phyloP scores from a whole-genome alignment of 2,888 invertebrate species.

The Acronicta alni region DNA sequence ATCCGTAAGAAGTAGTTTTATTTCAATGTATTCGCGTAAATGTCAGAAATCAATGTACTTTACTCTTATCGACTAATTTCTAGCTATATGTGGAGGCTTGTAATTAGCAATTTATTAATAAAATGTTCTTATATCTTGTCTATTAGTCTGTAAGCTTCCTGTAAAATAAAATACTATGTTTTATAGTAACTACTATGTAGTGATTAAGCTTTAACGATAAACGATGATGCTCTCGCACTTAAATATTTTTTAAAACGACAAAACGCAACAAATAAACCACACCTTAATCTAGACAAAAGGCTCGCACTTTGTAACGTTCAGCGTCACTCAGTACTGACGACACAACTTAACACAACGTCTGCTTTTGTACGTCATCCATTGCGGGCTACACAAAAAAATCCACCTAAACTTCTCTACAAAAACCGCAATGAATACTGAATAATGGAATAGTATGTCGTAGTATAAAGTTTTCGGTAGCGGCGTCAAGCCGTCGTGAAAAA shows the following conservation, averaged over 20 bases:
- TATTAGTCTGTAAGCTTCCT: no score
- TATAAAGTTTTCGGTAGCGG: slow-evolving; percentile 63
- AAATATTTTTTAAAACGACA: slow-evolving; percentile 6
- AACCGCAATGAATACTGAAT: slow-evolving; percentile 58
- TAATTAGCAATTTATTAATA: no score
- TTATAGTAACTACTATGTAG: no score
- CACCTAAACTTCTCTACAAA: slow-evolving; percentile 7
- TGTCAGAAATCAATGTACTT: no score
- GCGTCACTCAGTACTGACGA: slow-evolving; percentile 75
- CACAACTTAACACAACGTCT: slow-evolving; percentile 58
- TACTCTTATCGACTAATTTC: no score
- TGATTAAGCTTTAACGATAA: no score
- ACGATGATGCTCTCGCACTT: no score
- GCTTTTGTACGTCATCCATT: slow-evolving; percentile 61
- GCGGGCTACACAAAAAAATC: slow-evolving; percentile 28
- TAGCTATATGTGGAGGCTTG: no score
- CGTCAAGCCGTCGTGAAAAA: slow-evolving; percentile 77
- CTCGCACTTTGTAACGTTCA: slow-evolving; percentile 88
- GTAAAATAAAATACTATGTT: no score
- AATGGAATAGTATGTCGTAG: slow-evolving; percentile 59
- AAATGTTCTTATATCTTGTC: no score
- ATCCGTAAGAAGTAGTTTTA: no score
- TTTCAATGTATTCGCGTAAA: no score
- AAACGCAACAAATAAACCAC: slow-evolving; percentile 60
- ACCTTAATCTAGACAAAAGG: slow-evolving; percentile 85